Evolutionary conservation across 2,113 vertebrate genomes (phyloP).

Genomic region (Cyprinodon tularosa): DNA sequence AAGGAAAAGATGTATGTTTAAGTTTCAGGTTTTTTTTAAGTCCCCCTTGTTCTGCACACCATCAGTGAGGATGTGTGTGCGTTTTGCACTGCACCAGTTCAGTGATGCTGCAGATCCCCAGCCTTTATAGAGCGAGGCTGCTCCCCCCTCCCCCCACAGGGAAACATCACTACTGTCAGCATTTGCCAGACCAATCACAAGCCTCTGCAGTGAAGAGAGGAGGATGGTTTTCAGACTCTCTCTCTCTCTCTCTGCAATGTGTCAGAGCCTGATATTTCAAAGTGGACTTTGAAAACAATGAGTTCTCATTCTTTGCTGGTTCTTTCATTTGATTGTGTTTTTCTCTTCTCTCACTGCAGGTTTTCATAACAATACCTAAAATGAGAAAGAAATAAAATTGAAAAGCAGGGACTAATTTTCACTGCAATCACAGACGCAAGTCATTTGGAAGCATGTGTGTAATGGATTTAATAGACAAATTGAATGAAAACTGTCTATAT

Average conservation of each 20-base stretch:
- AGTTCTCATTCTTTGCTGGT: neutral
- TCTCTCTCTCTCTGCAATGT: conserved; percentile 27
- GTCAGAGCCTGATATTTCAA: conserved; percentile 35
- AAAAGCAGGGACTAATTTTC: neutral
- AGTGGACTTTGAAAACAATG: neutral
- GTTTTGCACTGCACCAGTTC: conserved; percentile 83
- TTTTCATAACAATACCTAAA: neutral
- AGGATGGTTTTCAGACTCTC: conserved; percentile 62
- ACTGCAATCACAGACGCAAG: neutral
- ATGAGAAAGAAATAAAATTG: neutral
- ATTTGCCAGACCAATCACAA: conserved; percentile 74
- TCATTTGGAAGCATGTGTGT: too few species aligned
- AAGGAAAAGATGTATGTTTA: conserved; percentile 70
- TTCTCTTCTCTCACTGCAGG: neutral
- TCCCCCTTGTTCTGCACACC: conserved; percentile 87
- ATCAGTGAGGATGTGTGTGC: conserved; percentile 78
- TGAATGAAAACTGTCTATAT: neutral
- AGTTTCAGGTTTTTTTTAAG: conserved; percentile 75
- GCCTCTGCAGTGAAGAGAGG: conserved; percentile 70
- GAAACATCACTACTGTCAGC: conserved; percentile 66
- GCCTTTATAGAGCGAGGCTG: conserved; percentile 74
- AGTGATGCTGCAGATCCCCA: conserved; percentile 80
- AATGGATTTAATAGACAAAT: neutral
- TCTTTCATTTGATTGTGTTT: neutral
- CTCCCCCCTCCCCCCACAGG: conserved; percentile 37